Base-by-base conservation (phyloP, 37 sponge, comb jelly and placozoan species). In the Beroe forskalii region DNA sequence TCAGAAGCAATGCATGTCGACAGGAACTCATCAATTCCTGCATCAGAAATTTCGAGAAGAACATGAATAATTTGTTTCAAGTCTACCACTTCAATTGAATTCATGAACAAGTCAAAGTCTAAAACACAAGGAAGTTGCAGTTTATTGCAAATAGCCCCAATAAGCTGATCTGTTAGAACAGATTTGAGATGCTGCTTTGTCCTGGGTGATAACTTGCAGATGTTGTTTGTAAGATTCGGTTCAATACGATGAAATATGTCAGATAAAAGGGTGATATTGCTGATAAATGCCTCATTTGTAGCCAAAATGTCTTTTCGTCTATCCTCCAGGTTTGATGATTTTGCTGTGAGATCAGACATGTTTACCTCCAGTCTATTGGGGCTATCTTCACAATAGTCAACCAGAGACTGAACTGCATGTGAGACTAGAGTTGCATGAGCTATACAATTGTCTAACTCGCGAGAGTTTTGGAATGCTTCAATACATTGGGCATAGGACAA, bases 221-320 rank as follows among this genome's bases (percentile, higher is more conserved):
- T 41, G 44, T 41, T 80, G 27, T 80, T 80, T 27, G 35, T 9
- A 42, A 37, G 12, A 42, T 38, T 17, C 1, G 86, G 40, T 12
- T 80, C 86, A 41, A 80, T 44, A 25, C 48, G 20, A 1, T 80
- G 44, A 44, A 80, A 80, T 17, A 80, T 41, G 12, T 80, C 86
- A 44, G 20, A 12, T 3, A 80, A 38, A 41, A 80, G 86, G 55
- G 8, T 24, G 14, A 80, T n/a, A 27, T 42, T 44, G 9, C 17
- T 22, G 25, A 80, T 41, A 30, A 41, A 80, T 3, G 55, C 55
- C 28, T 80, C 86, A 38, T 80, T 80, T 22, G 86, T 80, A 0
- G 44, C 17, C 0, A 80, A 48, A 24, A 80, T 80, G 55, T 80
- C 86, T 48, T 80, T 41, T 43, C 55, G 37, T 12, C 86, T 12